Conservation (phyloP, 2,888 invertebrate genomes). For the Eristalis tenax region DNA sequence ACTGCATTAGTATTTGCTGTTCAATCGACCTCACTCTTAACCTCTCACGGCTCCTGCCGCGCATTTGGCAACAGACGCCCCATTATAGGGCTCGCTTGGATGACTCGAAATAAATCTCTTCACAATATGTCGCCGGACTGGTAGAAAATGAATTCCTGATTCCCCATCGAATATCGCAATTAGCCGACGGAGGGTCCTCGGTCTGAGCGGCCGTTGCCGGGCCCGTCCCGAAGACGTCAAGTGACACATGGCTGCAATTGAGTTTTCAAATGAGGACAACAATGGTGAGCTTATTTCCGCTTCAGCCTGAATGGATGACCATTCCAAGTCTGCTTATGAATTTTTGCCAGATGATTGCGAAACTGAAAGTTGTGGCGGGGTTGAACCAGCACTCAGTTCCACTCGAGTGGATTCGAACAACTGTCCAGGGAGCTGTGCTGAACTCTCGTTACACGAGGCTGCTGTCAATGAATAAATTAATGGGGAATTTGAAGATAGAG, state of each 20-base stretch:
- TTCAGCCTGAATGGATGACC: neutral
- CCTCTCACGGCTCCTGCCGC: too few species aligned
- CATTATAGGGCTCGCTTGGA: neutral
- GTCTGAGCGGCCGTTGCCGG: too few species aligned
- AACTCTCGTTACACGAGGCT: neutral
- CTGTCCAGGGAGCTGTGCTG: neutral
- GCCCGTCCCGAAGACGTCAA: neutral
- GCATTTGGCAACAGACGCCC: neutral
- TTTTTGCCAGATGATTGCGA: neutral
- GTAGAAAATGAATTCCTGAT: neutral
- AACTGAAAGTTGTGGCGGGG: neutral
- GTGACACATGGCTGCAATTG: neutral
- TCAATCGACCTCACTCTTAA: constrained; percentile 7
- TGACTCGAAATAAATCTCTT: neutral
- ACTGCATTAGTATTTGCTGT: neutral
- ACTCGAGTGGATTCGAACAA: neutral
- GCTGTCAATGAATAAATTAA: neutral
- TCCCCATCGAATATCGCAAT: neutral
- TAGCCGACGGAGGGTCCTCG: neutral
- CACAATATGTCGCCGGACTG: neutral
- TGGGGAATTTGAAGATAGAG: neutral
- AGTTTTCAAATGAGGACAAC: neutral
- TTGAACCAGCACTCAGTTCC: neutral
- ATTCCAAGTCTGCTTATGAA: neutral
- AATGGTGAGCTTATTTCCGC: neutral